Percentiles rank a stretch among this genome's conserved stretches.
These are phyloP conservation scores for Chiloscyllium punctatum DNA, from an alignment of 2,797 vertebrate species.

Conservation along the genomic window DNA sequence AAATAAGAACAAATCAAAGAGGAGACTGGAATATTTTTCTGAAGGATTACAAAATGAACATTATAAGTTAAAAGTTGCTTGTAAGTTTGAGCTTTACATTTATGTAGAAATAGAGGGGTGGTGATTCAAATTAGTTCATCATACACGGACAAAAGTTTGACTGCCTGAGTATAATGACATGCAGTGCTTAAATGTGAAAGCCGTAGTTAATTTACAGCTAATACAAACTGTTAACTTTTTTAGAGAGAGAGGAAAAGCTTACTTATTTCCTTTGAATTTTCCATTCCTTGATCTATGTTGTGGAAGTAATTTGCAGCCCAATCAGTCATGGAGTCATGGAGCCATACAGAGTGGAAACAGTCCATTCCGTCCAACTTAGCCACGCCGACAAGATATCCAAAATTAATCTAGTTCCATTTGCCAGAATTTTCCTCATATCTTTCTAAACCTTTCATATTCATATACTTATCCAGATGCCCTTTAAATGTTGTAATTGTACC, in stretches of 20 bases:
- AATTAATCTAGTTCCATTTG: no score
- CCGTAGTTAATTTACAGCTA: background rate
- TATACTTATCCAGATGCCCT: no score
- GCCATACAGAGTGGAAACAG: no score
- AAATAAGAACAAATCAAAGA: slow-evolving; percentile 21
- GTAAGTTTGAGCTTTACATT: background rate
- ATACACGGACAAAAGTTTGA: background rate
- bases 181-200: background rate
- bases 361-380: no score
- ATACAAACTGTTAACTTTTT: background rate
- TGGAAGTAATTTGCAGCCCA: slow-evolving; percentile 14
- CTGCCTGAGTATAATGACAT: background rate
- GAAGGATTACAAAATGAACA: background rate
- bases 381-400: no score
- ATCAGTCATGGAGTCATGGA: background rate
- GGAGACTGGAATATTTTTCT: no score
- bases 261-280: background rate
- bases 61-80: background rate
- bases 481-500: no score
- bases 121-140: background rate
- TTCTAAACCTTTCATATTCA: no score
- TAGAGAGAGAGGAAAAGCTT: background rate
- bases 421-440: no score
- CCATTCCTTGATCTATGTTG: background rate
- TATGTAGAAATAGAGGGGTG: background rate